These are phyloP conservation scores for Pangasius mekongensis DNA, from an alignment of 2,797 vertebrate species.

Conservation along the genomic window DNA sequence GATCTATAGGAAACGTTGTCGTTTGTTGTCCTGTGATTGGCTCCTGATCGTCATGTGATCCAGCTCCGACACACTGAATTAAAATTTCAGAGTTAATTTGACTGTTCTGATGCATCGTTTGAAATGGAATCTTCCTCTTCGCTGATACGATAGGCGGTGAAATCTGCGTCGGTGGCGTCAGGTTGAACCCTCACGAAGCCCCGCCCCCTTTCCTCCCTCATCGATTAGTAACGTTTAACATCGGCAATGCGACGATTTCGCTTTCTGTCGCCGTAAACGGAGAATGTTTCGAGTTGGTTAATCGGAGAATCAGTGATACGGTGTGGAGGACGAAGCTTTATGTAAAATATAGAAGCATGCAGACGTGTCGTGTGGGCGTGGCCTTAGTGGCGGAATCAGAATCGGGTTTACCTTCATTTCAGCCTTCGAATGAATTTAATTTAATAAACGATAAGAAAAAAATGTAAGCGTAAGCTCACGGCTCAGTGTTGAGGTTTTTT, in stretches of 20 bases:
- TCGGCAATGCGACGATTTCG: neutral
- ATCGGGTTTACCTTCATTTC: neutral
- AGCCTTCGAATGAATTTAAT: neutral
- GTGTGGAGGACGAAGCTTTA: neutral
- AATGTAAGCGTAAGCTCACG: neutral
- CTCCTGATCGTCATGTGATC: neutral
- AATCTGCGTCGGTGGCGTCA: neutral
- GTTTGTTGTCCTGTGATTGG: neutral
- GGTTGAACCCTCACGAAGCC: neutral
- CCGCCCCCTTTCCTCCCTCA: neutral
- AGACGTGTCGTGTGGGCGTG: neutral
- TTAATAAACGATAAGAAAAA: neutral
- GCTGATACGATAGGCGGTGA: neutral
- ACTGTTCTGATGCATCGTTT: neutral
- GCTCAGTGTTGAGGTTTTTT: neutral
- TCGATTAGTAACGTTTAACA: neutral
- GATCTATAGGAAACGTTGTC: neutral
- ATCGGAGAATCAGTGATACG: neutral
- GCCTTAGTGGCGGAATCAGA: neutral
- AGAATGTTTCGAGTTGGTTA: neutral
- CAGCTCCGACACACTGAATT: neutral
- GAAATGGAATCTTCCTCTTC: neutral
- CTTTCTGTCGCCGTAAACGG: neutral
- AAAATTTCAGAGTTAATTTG: neutral
- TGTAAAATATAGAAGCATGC: neutral